These are phyloP conservation scores for Ostrea edulis DNA, from an alignment of 1,140 invertebrate species.

Conservation along the genomic window DNA sequence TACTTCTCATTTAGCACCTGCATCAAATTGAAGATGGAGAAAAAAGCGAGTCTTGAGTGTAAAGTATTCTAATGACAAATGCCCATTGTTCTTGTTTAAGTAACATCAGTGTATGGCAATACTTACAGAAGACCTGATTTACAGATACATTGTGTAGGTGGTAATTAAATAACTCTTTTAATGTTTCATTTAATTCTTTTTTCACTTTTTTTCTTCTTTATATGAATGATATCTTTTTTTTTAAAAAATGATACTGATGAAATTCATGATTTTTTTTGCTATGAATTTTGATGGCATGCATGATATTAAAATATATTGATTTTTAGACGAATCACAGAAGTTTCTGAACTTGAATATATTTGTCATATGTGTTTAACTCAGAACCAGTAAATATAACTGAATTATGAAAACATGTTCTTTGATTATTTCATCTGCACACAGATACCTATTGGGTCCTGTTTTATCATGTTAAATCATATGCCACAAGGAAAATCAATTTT, in stretches of 20 bases:
- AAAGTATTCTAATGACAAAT: background rate
- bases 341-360: background rate
- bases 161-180: background rate
- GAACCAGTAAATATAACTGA: background rate
- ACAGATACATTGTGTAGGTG: no score
- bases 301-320: background rate
- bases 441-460: background rate
- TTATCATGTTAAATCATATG: conserved; percentile 27
- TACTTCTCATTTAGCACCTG: conserved; percentile 27
- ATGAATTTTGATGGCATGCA: background rate
- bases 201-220: no score
- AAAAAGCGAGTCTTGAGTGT: background rate
- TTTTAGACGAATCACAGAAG: background rate
- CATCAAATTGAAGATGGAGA: conserved; percentile 19
- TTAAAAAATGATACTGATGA: background rate
- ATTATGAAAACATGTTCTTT: background rate
- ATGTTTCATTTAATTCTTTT: background rate
- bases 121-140: background rate
- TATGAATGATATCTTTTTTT: background rate
- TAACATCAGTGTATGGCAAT: background rate
- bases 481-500: conserved; percentile 28
- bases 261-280: background rate
- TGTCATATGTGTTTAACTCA: conserved; percentile 10
- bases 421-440: background rate
- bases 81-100: background rate